These are phyloP conservation scores for Spisula solida DNA, from an alignment of 2,888 invertebrate genomes.

Conservation along the genomic window DNA sequence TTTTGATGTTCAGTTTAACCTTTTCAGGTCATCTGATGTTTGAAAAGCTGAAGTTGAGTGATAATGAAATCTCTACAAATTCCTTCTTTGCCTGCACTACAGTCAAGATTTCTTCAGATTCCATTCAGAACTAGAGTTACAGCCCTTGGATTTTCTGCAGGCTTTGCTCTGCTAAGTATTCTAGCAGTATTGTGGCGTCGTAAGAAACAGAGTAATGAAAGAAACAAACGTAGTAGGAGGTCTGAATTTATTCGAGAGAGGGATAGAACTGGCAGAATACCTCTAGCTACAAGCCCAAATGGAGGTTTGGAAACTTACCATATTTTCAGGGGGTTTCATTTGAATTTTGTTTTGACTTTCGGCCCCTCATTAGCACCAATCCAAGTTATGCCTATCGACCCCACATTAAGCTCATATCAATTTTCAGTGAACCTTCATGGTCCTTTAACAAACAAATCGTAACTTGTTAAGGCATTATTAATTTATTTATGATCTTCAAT, in stretches of 20 bases:
- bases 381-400: neutral
- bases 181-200: conserved; percentile 91
- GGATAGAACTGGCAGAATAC: conserved; percentile 65
- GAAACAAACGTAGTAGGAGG: conserved; percentile 43
- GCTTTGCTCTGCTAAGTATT: conserved; percentile 94
- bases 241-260: conserved; percentile 68
- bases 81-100: conserved; percentile 37
- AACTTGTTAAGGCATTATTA: no score
- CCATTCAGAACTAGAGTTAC: conserved; percentile 90
- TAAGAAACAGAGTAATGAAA: conserved; percentile 61
- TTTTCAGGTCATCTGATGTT: neutral
- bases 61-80: conserved; percentile 48
- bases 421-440: no score
- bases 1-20: neutral
- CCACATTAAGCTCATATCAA: neutral
- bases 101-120: conserved; percentile 63
- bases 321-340: conserved; percentile 1
- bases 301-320: conserved; percentile 70
- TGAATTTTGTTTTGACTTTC: neutral
- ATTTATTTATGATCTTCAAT: no score
- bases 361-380: neutral
- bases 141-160: conserved; percentile 92
- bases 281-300: conserved; percentile 71
- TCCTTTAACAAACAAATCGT: no score
- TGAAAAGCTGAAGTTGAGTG: neutral